Evolutionary conservation across 1,140 invertebrate species (phyloP).

Genomic region (Leptoteleia sp.): DNA sequence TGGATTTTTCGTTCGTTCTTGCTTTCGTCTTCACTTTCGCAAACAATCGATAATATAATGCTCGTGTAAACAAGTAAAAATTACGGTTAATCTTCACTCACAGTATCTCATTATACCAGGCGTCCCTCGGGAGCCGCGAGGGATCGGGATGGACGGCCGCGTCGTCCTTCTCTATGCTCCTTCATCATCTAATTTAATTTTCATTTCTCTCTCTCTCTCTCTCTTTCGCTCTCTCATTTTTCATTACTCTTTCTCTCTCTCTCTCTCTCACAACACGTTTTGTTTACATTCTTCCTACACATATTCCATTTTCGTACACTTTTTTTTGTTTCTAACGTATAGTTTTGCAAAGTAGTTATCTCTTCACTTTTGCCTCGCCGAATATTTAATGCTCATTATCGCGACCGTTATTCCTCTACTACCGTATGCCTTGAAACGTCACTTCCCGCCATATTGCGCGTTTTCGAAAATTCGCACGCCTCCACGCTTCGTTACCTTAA

Average conservation of each 20-base stretch:
- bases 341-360: constrained; percentile 28
- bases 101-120: constrained; percentile 58
- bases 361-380: constrained; percentile 20
- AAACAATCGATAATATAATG: constrained; percentile 64
- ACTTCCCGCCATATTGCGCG: constrained; percentile 33
- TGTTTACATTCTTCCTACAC: constrained; percentile 41
- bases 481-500: constrained; percentile 32
- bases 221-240: too few relatives aligned
- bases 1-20: constrained; percentile 70
- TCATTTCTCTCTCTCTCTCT: constrained; percentile 23
- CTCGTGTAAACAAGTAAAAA: constrained; percentile 68
- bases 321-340: constrained; percentile 31
- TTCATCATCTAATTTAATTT: constrained; percentile 56
- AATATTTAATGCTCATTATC: constrained; percentile 47
- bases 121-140: constrained; percentile 50
- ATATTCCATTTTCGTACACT: constrained; percentile 10
- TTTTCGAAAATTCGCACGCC: constrained; percentile 26
- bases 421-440: constrained; percentile 27
- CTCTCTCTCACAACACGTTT: constrained; percentile 30
- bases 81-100: constrained; percentile 62
- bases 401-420: constrained; percentile 52
- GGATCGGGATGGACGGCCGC: constrained; percentile 68
- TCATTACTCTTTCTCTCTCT: constrained; percentile 16
- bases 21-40: constrained; percentile 56
- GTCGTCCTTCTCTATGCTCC: constrained; percentile 68